Base-by-base conservation (phyloP, 2,113 vertebrate genomes). In the Poeciliopsis occidentalis region DNA sequence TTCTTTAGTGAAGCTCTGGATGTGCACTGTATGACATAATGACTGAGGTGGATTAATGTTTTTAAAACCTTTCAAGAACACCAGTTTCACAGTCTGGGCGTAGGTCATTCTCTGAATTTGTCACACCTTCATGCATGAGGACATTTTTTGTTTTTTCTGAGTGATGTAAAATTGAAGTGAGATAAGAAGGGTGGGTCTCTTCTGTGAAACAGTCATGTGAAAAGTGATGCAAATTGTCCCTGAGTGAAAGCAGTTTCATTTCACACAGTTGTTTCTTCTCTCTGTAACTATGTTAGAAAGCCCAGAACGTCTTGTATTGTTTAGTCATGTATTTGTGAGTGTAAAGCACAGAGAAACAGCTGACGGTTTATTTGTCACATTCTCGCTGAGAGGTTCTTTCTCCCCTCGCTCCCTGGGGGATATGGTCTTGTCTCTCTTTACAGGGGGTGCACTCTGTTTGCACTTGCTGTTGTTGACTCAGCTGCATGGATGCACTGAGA, bases 381-480 rank as follows among this genome's bases (percentile, higher is more conserved):
- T 88, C 87, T 79, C 75, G 22, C 75, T 60, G 69, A 79, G 51
- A 76, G 66, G 71, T 82, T 60, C 66, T 74, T 54, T 57, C 65
- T 76, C 63, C 62, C 70, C 2, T 70, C 64, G 17, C 63, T 82
- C 69, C 26, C 83, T 83, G 75, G 65, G 27, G 37, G 10, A 31
- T 74, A 80, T 83, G 89, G 82, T 91, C 24, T 31, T 37, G 74
- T 88, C 61, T 81, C 79, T 71, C 76, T 75, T 85, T 82, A 37
- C 77, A 81, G 78, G 79, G 71, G 71, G 64, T 13, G 19, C 60
- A 79, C 78, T 91, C 89, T 91, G 89, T 94, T 91, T 91, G 85
- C 61, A 13, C 71, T 66, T 69, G 4, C 78, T 67, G 82, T 82
- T 95, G 92, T 94, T 94, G 91, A 94, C 88, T 89, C 94, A 95